Conservation (phyloP, 1,140 invertebrate genomes). For the Drosophila persimilis region DNA sequence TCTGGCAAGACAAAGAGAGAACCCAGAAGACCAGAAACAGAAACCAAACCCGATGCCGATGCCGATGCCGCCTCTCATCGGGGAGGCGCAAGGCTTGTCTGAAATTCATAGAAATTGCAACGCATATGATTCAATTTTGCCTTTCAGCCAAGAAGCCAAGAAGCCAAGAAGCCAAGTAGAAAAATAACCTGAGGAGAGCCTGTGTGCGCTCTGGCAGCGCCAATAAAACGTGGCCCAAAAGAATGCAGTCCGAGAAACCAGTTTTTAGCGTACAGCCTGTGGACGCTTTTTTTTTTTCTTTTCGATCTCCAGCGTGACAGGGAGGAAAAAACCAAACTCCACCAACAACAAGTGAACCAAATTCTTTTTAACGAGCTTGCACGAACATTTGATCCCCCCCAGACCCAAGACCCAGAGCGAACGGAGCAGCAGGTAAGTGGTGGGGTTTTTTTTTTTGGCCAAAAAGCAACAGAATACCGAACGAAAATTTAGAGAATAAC, state of each 20-base stretch:
- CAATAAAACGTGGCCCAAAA: slow-evolving; percentile 79
- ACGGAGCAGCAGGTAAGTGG: slow-evolving; percentile 44
- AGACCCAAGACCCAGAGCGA: slow-evolving; percentile 8
- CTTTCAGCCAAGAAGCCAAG: slow-evolving; percentile 30
- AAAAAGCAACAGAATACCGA: slow-evolving; percentile 40
- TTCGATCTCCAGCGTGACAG: slow-evolving; percentile 46
- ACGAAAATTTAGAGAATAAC: slow-evolving; percentile 7
- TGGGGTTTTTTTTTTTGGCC: slow-evolving; percentile 17
- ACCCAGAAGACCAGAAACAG: neutral
- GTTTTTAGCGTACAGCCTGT: slow-evolving; percentile 77
- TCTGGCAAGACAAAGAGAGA: neutral
- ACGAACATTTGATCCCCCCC: slow-evolving; percentile 74
- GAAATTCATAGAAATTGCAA: slow-evolving; percentile 62
- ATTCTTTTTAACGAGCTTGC: slow-evolving; percentile 81
- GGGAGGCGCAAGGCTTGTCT: slow-evolving; percentile 28
- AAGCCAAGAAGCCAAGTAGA: neutral
- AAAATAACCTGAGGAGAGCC: slow-evolving; percentile 30
- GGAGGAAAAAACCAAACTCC: slow-evolving; percentile 36
- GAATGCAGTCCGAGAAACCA: slow-evolving; percentile 79
- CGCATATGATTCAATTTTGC: slow-evolving; percentile 78
- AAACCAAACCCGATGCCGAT: neutral
- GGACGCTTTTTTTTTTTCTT: slow-evolving; percentile 23
- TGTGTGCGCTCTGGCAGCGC: slow-evolving; percentile 40
- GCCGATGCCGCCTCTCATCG: neutral
- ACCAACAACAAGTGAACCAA: slow-evolving; percentile 73